A percentile compares a stretch with the other conserved stretches of the same genome.
These are phyloP conservation scores for Phyllotreta striolata DNA, from an alignment of 2,888 invertebrate genomes.

Conservation along the genomic window DNA sequence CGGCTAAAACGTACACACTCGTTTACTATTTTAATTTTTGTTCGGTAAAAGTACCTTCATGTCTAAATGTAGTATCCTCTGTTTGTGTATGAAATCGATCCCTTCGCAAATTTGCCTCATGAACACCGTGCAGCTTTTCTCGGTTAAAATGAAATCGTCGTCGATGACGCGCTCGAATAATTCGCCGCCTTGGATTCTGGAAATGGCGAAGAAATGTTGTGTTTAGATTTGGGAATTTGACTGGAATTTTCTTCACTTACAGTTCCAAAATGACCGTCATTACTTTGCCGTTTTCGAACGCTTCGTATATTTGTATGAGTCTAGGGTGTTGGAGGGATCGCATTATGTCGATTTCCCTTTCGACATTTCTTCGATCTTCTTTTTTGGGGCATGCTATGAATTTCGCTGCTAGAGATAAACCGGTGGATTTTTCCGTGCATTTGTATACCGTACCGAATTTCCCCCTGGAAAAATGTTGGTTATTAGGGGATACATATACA, in stretches of 20 bases:
- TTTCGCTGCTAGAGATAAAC: constrained; percentile 89
- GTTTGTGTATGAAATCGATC: constrained; percentile 94
- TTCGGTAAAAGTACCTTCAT: constrained; percentile 83
- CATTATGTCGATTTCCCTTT: constrained; percentile 98
- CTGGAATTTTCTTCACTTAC: no score
- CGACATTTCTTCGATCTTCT: constrained; percentile 90
- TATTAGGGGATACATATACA: not conserved
- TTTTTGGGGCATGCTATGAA: constrained; percentile 85
- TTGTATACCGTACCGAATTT: constrained; percentile 97
- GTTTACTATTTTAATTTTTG: no score
- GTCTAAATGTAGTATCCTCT: constrained; percentile 95
- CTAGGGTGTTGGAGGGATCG: constrained; percentile 91
- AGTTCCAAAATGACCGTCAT: constrained; percentile 98
- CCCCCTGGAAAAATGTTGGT: constrained; percentile 69
- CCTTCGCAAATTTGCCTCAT: constrained; percentile 99
- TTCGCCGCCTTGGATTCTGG: constrained; percentile 97
- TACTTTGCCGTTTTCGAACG: constrained; percentile 91
- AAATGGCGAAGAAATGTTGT: constrained; percentile 43
- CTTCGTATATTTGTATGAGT: constrained; percentile 96
- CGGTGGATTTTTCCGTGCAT: constrained; percentile 84
- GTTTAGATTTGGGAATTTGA: constrained; percentile 1
- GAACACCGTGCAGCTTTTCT: constrained; percentile 95
- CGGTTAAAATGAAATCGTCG: constrained; percentile 96
- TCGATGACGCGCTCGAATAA: constrained; percentile 98
- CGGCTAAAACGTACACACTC: constrained; percentile 73